phyloP scores from a whole-genome alignment of 1,140 invertebrate species.

The Sarcophaga peregrina region DNA sequence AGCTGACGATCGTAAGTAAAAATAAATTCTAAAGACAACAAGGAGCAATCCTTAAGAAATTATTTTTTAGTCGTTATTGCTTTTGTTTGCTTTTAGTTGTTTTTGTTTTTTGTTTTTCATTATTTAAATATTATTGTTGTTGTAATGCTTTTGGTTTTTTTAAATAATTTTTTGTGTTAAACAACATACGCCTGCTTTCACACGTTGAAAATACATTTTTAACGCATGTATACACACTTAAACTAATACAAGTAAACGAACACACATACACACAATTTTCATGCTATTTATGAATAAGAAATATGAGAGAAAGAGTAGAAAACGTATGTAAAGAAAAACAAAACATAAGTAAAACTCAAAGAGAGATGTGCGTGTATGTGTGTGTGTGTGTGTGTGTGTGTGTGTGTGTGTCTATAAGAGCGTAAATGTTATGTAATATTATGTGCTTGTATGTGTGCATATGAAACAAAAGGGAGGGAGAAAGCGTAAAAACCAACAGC shows the following conservation, averaged over 20 bases:
- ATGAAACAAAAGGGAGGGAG: no score
- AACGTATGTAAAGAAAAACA: not conserved
- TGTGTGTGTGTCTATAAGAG: no score
- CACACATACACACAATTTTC: not conserved
- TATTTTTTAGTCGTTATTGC: not conserved
- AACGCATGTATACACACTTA: not conserved
- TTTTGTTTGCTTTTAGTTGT: not conserved
- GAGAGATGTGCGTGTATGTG: not conserved
- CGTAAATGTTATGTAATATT: no score
- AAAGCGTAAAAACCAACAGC: no score
- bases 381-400: not conserved
- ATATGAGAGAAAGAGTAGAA: not conserved
- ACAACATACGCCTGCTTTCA: not conserved
- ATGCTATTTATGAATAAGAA: conserved; percentile 1
- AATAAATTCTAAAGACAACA: not conserved
- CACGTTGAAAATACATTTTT: not conserved
- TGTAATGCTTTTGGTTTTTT: not conserved
- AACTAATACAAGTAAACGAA: not conserved
- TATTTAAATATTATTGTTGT: not conserved
- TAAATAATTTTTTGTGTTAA: conserved; percentile 6
- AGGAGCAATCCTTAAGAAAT: not conserved
- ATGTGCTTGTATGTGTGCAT: no score
- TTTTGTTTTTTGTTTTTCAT: not conserved
- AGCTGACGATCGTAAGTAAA: not conserved
- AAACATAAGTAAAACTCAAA: not conserved